These are phyloP conservation scores for Catamblyrhynchus diadema DNA, from an alignment of 2,797 vertebrate species.

Conservation along the genomic window DNA sequence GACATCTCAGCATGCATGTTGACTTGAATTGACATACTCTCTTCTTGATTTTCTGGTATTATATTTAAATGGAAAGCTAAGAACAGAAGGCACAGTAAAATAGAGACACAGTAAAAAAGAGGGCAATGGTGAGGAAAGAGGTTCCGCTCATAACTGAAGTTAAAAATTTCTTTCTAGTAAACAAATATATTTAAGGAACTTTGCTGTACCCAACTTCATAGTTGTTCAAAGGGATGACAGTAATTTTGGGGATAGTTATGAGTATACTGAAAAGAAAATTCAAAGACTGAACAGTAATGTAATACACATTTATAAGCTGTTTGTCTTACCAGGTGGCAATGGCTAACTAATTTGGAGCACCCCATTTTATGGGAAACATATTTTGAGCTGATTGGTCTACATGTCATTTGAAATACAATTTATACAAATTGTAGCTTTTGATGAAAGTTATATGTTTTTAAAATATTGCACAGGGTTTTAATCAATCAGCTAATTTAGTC, in stretches of 20 bases:
- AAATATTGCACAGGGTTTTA: not conserved
- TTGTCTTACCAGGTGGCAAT: not conserved
- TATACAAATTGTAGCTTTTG: not conserved
- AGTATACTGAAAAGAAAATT: not conserved
- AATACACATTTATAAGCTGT: not conserved
- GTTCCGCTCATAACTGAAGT: not conserved
- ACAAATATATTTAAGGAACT: not conserved
- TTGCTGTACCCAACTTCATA: not conserved
- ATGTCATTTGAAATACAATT: not conserved
- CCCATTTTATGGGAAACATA: not conserved
- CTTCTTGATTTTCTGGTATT: constrained; percentile 23
- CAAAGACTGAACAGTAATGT: not conserved
- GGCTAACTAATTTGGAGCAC: not conserved
- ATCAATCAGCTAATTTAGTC: not conserved
- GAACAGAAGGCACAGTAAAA: not conserved
- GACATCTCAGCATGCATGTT: constrained; percentile 10
- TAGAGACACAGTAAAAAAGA: not conserved
- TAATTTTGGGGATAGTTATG: not conserved
- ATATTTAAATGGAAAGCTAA: constrained; percentile 20
- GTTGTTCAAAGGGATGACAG: not conserved
- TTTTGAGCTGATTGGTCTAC: not conserved
- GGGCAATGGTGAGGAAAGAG: not conserved
- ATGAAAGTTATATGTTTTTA: not conserved
- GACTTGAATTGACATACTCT: not conserved
- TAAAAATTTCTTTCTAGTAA: constrained; percentile 14